Percentiles rank a stretch among this genome's conserved stretches.
These are phyloP conservation scores for Cricetomys ansorgei DNA, from an alignment of 2,113 vertebrate species.

Conservation along the genomic window DNA sequence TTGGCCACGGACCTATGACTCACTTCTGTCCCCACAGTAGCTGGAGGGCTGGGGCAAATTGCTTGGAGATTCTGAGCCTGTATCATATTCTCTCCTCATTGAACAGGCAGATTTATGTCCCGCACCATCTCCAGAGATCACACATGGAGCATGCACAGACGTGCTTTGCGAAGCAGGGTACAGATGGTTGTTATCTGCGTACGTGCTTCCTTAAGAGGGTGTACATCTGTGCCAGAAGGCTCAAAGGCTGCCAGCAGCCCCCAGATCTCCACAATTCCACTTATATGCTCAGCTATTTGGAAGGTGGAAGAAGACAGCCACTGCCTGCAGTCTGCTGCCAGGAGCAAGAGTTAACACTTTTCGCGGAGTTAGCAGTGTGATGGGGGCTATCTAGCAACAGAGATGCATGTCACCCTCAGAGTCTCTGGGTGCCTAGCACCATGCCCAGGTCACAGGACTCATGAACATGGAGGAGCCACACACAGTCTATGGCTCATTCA, in stretches of 20 bases:
- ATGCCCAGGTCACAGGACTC: no score
- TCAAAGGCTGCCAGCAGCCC: neutral
- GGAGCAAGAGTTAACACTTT: neutral
- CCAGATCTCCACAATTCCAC: neutral
- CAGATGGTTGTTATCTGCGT: slow-evolving; percentile 29
- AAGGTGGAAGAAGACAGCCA: neutral
- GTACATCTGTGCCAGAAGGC: slow-evolving; percentile 1
- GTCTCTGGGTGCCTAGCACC: rapidly evolving
- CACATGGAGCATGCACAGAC: rapidly evolving
- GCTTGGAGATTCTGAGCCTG: rapidly evolving
- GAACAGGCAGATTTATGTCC: neutral
- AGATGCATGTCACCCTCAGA: neutral
- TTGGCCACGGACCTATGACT: neutral
- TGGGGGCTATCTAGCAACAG: neutral
- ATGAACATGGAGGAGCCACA: rapidly evolving
- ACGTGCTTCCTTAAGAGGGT: neutral
- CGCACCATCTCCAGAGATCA: neutral
- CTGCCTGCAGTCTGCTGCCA: neutral
- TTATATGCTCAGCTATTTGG: neutral
- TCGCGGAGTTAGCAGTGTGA: neutral
- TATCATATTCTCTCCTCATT: neutral
- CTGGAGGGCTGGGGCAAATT: neutral
- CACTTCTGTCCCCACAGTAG: neutral
- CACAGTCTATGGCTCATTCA: neutral
- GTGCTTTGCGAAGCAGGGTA: neutral